These are phyloP conservation scores for Ceuthmochares aereus DNA, from an alignment of 2,113 vertebrate species.

Conservation along the genomic window DNA sequence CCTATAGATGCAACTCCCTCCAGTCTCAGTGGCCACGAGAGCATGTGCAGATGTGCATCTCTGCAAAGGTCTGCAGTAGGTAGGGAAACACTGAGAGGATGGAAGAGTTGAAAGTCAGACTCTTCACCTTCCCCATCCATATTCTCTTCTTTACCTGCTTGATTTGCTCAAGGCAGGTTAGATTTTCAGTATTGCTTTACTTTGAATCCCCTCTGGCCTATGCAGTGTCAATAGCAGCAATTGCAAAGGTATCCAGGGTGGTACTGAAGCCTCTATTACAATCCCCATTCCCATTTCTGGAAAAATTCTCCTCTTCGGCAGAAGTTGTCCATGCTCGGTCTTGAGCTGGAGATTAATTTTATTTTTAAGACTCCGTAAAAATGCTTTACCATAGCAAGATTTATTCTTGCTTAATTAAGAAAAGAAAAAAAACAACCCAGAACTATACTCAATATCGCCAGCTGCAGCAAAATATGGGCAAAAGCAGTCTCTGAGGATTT, in stretches of 20 bases:
- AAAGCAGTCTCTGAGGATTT: background rate
- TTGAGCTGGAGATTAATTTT: conserved; percentile 3
- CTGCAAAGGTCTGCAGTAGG: background rate
- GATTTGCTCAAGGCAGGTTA: background rate
- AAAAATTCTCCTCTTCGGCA: background rate
- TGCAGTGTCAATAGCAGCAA: background rate
- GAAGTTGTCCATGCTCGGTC: background rate
- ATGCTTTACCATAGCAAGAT: background rate
- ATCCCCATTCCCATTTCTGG: background rate
- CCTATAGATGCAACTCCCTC: background rate
- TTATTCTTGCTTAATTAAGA: background rate
- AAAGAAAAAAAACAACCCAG: background rate
- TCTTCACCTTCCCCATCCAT: background rate
- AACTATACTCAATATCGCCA: background rate
- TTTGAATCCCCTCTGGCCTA: background rate
- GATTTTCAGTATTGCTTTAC: background rate
- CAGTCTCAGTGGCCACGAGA: background rate
- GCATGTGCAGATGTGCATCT: fast-evolving
- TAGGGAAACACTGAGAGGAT: background rate
- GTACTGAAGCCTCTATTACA: background rate
- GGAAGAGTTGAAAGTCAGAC: background rate
- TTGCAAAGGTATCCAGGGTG: background rate
- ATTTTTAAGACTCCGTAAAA: conserved; percentile 6
- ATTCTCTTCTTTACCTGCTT: background rate
- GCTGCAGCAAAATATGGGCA: background rate